Evolutionary conservation across 2,797 vertebrate genomes (phyloP).

Genomic region (Meda fulgida): DNA sequence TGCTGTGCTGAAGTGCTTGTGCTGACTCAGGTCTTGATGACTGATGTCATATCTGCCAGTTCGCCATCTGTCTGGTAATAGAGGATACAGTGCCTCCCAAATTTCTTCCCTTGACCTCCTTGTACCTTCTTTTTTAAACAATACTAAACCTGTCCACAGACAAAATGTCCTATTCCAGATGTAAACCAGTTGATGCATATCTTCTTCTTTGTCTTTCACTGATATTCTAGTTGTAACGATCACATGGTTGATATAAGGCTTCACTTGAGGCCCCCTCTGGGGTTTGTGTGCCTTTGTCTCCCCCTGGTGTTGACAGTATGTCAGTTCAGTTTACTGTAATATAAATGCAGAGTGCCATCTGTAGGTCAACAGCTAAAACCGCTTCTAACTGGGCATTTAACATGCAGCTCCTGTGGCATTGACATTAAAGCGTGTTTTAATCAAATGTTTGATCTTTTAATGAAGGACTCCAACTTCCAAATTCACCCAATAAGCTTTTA

Average conservation of each 20-base stretch:
- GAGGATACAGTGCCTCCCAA: conserved; percentile 51
- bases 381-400: neutral
- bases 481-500: conserved; percentile 22
- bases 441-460: conserved; percentile 33
- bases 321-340: neutral
- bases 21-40: conserved; percentile 40
- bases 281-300: conserved; percentile 29
- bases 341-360: conserved; percentile 21
- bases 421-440: conserved; percentile 14
- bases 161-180: neutral
- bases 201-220: neutral
- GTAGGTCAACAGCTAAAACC: conserved; percentile 16
- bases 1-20: conserved; percentile 31
- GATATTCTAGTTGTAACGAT: neutral
- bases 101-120: conserved; percentile 52
- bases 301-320: conserved; percentile 47
- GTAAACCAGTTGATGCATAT: neutral
- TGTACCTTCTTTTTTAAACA: conserved; percentile 51
- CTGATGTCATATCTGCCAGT: conserved; percentile 41
- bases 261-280: neutral
- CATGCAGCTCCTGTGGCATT: neutral
- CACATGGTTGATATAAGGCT: neutral
- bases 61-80: conserved; percentile 49
- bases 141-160: conserved; percentile 3
- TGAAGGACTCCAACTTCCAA: neutral